Base-by-base conservation (phyloP, 92 coral and sea anemone genomes). In the Pocillopora meandrina region DNA sequence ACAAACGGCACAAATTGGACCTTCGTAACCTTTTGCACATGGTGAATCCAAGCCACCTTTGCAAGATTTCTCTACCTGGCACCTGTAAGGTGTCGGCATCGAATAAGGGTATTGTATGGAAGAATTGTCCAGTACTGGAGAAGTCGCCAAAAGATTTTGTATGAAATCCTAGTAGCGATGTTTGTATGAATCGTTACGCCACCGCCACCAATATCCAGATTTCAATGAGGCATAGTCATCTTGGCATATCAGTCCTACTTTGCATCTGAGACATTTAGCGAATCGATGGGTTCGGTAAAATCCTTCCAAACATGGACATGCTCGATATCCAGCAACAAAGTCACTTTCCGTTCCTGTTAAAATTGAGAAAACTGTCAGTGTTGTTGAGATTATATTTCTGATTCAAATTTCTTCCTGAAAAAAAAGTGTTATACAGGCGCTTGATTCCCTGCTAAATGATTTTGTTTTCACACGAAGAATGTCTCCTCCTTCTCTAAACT, bases 161-260 rank as follows among this genome's bases (percentile, higher is more conserved):
- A 15, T 14, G 23, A 75, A 75, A 56, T 1, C 18, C 34, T 56
- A 16, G 65, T 75, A 75, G 52, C 65, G 79, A 31, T 59, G 11
- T 31, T 23, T 59, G 21, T 21, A 52, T 26, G 36, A 57, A 20
- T 75, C 21, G 26, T 59, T 75, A 19, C 65, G 21, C 79, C 79
- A 73, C 21, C 21, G 10, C 77, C 77, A 73, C 77, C 77, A 73
- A 56, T 49, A 73, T 42, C 79, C 79, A 75, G 65, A 26, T 75
- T 59, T 75, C 52, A 75, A 57, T 14, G 79, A n/a, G 34, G 60
- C 79, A 23, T 75, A 75, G 10, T 59, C 79, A 17, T 59, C 47
- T 58, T 56, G 23, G 79, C 79, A 75, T 59, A 57, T 12, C 67
- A 75, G 79, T 56, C 79, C 79, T 0, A 10, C 47, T 5, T 42